phyloP scores from a whole-genome alignment of 2,113 vertebrate species.

The Nycticorax nycticorax region DNA sequence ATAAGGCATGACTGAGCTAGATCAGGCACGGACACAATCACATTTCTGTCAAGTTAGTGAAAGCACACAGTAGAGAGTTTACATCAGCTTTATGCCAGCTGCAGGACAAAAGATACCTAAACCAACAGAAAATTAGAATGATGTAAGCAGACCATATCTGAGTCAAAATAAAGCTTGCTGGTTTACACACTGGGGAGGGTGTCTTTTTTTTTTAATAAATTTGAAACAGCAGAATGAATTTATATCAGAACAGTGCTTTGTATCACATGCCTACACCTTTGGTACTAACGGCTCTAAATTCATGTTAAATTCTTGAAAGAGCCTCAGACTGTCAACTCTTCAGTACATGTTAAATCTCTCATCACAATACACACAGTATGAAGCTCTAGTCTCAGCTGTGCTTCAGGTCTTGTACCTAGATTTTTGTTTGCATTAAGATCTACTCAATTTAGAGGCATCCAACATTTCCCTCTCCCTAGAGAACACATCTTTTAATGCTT shows the following conservation, averaged over 20 bases:
- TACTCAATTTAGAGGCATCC: neutral
- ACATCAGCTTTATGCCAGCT: constrained; percentile 5
- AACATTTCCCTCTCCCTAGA: neutral
- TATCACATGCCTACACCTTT: neutral
- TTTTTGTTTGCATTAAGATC: neutral
- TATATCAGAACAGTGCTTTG: neutral
- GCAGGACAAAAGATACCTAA: neutral
- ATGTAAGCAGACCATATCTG: neutral
- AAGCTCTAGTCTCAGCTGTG: neutral
- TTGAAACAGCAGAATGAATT: neutral
- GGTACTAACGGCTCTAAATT: neutral
- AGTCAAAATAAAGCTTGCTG: neutral
- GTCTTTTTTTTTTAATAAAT: neutral
- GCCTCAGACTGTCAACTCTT: neutral
- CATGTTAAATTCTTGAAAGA: neutral
- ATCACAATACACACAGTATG: neutral
- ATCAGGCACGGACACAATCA: neutral
- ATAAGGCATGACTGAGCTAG: constrained; percentile 19
- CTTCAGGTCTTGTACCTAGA: neutral
- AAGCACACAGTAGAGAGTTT: neutral
- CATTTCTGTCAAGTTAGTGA: neutral
- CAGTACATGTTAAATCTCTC: neutral
- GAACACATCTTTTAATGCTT: neutral
- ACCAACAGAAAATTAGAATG: neutral
- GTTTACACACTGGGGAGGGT: neutral